Base-by-base conservation (phyloP, 53 echinoderm and acorn worm species). In the Zoroaster sp. region DNA sequence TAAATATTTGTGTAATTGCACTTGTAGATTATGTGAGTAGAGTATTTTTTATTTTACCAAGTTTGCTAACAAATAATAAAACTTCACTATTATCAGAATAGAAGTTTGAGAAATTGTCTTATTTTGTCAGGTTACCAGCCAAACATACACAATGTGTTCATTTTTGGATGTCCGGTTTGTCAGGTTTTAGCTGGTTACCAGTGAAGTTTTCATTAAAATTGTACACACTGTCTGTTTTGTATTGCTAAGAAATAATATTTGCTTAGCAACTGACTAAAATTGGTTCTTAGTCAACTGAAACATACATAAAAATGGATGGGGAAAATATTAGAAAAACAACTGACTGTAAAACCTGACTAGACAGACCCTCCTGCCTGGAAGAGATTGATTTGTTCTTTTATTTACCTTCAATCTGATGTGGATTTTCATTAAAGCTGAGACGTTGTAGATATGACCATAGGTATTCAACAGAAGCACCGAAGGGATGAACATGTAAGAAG, bases 401-500 rank as follows among this genome's bases (percentile, higher is more conserved):
- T 17, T 55, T 78, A 85, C 85, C 85, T 53, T 98, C 98, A 28
- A 98, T 94, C 36, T 98, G 94, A 0, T 55, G 40, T 18, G 92
- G 91, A 17, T 91, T 87, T 38, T 94, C 91, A 17, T 83, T 88
- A 2, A 94, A 89, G 54, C 86, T 89, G 9, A 98, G 89, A 8
- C 98, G 86, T 35, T 92, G 92, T 18, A 98, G 89, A 70, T 98
- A 98, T 0, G 98, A 98, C 90, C 94, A 98, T 14, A 98, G 92
- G 82, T 98, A 98, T 28, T 98, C 98, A 10, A 96, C 93, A 0
- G 98, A 98, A 15, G 98, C 98, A 7, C 98, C 98, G 69, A 95
- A 97, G 7, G 98, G 98, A 83, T 98, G 98, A 38, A 96, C 98
- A 44, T 98, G 93, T 11, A 98, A 93, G 47, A 98, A 98, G 39